These are phyloP conservation scores for Pelvicachromis taeniatus DNA, from an alignment of 2,113 vertebrate species.

Conservation along the genomic window DNA sequence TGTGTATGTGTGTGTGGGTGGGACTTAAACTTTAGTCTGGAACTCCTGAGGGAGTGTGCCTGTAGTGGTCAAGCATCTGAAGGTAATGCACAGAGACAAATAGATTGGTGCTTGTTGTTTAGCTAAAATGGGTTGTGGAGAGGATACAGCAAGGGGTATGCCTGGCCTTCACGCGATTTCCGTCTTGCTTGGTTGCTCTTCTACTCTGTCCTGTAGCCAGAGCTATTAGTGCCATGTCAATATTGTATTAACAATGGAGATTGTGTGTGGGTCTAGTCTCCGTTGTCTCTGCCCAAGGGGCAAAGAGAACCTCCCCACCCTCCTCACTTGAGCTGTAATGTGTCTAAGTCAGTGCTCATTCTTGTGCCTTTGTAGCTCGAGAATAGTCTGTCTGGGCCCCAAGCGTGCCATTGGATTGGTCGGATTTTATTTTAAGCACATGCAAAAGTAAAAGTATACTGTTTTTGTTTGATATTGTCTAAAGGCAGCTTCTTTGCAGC, in stretches of 20 bases:
- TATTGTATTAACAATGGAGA: constrained; percentile 61
- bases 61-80: constrained; percentile 45
- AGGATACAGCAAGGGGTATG: background rate
- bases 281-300: constrained; percentile 27
- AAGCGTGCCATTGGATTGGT: background rate
- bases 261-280: background rate
- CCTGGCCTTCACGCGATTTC: constrained; percentile 47
- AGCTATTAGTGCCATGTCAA: constrained; percentile 67
- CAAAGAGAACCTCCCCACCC: background rate
- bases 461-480: background rate
- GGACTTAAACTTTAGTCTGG: constrained; percentile 10
- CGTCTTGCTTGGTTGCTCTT: constrained; percentile 49
- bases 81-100: constrained; percentile 64
- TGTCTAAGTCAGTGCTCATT: constrained; percentile 22
- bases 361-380: constrained; percentile 9
- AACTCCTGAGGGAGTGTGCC: constrained; percentile 28
- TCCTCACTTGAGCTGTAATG: constrained; percentile 16
- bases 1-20: background rate
- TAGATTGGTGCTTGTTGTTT: constrained; percentile 50
- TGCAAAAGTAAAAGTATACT: background rate
- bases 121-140: constrained; percentile 54
- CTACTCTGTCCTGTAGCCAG: background rate
- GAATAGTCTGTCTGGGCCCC: background rate
- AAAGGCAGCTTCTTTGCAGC: background rate
- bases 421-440: background rate